Conservation (phyloP, 1,140 invertebrate genomes). For the Zaprionus camerounensis region DNA sequence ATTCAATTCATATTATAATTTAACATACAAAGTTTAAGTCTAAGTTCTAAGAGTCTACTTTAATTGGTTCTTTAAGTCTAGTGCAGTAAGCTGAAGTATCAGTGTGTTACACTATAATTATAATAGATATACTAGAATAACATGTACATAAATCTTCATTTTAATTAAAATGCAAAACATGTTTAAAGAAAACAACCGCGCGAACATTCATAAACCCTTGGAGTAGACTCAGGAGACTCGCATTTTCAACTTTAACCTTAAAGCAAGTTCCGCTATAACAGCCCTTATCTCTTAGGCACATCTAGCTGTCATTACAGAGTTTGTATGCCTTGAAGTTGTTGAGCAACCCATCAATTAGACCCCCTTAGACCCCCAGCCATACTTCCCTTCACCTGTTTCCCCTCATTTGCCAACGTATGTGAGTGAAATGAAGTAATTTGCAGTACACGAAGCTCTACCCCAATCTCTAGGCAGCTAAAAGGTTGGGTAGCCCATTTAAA, state of each 20-base stretch:
- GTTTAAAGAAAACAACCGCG: too few relatives aligned
- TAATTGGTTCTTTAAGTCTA: too few relatives aligned
- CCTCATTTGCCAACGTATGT: background rate
- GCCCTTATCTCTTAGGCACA: constrained; percentile 2
- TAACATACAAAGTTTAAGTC: too few relatives aligned
- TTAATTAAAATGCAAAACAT: too few relatives aligned
- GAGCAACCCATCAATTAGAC: constrained; percentile 35
- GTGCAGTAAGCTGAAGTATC: too few relatives aligned
- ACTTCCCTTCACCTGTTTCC: background rate
- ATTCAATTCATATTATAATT: too few relatives aligned
- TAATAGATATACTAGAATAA: too few relatives aligned
- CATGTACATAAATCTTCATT: too few relatives aligned
- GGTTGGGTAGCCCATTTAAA: constrained; percentile 29
- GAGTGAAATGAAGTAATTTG: constrained; percentile 49
- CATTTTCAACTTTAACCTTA: background rate
- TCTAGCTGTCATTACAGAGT: constrained; percentile 11
- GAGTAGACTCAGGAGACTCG: too few relatives aligned
- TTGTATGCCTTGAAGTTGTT: constrained; percentile 1
- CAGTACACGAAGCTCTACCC: constrained; percentile 21
- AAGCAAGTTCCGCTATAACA: background rate
- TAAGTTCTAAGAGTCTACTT: too few relatives aligned
- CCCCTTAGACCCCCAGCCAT: background rate
- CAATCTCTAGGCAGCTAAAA: background rate
- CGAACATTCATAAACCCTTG: too few relatives aligned
- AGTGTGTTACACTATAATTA: too few relatives aligned